Evolutionary conservation across 2,888 invertebrate genomes (phyloP).

Genomic region (Drosophila histrio): DNA sequence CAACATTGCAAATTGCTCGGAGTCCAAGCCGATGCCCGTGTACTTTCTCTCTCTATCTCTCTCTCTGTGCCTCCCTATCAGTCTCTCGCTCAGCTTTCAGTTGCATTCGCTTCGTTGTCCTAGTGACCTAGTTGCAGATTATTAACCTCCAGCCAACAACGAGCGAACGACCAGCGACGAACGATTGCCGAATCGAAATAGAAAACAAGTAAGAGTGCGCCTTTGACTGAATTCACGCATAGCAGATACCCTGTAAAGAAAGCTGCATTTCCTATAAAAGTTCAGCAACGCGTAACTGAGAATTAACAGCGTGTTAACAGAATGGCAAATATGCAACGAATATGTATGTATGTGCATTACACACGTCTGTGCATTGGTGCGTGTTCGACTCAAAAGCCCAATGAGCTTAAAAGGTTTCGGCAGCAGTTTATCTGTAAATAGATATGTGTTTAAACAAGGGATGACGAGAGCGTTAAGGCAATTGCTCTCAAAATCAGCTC

Average conservation of each 20-base stretch:
- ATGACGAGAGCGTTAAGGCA: no score
- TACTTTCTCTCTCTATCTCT: slow-evolving; percentile 5
- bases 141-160: slow-evolving; percentile 78
- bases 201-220: slow-evolving; percentile 56
- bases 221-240: not conserved
- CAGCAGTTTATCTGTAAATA: no score
- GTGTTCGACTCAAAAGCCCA: not conserved
- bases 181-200: slow-evolving; percentile 51
- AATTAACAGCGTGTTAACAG: not conserved
- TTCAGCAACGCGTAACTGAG: not conserved
- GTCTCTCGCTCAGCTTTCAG: slow-evolving; percentile 33
- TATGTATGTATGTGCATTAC: not conserved
- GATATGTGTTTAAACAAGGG: no score
- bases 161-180: slow-evolving; percentile 18
- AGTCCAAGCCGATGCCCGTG: slow-evolving; percentile 40
- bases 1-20: slow-evolving; percentile 63
- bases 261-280: not conserved
- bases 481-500: no score
- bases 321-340: no score
- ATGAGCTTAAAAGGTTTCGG: not conserved
- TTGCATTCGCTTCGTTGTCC: slow-evolving; percentile 80
- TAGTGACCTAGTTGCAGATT: slow-evolving; percentile 84
- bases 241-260: slow-evolving; percentile 24
- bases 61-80: slow-evolving; percentile 1
- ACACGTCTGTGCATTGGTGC: not conserved